Percentiles rank a stretch among this genome's conserved stretches.
These are phyloP conservation scores for Narcine bancroftii DNA, from an alignment of 2,113 vertebrate genomes.

Conservation along the genomic window DNA sequence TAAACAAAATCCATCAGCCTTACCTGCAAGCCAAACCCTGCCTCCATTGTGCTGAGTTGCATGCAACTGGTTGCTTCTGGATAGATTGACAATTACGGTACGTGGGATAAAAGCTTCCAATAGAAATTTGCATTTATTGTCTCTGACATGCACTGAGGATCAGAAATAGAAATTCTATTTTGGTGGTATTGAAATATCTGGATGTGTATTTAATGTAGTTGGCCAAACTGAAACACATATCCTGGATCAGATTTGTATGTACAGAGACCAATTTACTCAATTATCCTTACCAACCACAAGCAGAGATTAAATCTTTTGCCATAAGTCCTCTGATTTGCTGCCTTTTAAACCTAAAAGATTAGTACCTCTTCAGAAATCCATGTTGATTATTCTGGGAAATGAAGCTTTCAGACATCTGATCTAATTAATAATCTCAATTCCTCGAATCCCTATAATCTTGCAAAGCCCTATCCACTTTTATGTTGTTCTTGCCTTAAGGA, in stretches of 20 bases:
- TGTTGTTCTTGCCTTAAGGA: not conserved
- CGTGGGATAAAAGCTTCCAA: rapidly evolving
- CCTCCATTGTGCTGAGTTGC: too few relatives aligned
- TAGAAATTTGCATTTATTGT: not conserved
- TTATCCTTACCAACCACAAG: not conserved
- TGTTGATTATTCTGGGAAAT: not conserved
- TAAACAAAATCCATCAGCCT: too few relatives aligned
- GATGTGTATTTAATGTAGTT: too few relatives aligned
- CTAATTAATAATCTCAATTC: not conserved
- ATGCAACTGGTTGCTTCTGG: too few relatives aligned
- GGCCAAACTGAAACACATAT: too few relatives aligned
- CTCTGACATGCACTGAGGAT: too few relatives aligned
- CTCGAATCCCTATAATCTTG: not conserved
- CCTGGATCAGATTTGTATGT: too few relatives aligned
- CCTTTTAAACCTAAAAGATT: not conserved
- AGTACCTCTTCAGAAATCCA: not conserved
- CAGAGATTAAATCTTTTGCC: not conserved
- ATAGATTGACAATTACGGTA: too few relatives aligned
- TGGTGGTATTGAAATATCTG: too few relatives aligned
- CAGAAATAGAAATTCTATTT: too few relatives aligned
- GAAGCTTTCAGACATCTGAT: not conserved
- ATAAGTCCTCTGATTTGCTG: not conserved
- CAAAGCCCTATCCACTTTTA: not conserved
- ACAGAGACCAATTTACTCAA: too few relatives aligned
- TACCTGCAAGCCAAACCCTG: too few relatives aligned